phyloP scores from a whole-genome alignment of 2,113 vertebrate species.

The Galemys pyrenaicus region DNA sequence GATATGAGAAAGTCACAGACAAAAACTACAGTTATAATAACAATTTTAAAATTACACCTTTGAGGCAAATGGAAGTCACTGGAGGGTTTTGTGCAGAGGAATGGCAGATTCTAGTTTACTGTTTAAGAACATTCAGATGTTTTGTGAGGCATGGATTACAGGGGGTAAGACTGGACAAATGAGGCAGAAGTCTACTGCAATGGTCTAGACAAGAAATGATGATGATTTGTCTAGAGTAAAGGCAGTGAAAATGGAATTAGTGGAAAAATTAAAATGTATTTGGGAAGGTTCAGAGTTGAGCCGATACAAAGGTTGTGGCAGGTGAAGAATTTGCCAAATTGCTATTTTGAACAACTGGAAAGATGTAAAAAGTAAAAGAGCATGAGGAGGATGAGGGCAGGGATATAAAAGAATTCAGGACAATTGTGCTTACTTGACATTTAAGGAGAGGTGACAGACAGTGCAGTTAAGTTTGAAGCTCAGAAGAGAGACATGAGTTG shows the following conservation, averaged over 20 bases:
- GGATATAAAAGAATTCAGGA: background rate
- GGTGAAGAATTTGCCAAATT: background rate
- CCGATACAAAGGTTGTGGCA: background rate
- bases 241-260: background rate
- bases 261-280: background rate
- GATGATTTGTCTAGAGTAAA: background rate
- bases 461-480: background rate
- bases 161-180: background rate
- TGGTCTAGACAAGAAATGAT: background rate
- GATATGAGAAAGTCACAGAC: background rate
- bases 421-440: background rate
- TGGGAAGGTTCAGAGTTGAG: background rate
- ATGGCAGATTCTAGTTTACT: background rate
- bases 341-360: slow-evolving; percentile 9
- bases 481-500: background rate
- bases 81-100: background rate
- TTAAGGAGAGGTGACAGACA: background rate
- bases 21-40: background rate
- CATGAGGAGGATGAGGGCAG: background rate
- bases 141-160: background rate
- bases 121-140: background rate
- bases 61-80: background rate
- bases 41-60: background rate
- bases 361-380: background rate
- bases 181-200: background rate